Percentiles rank a stretch among this genome's conserved stretches.
These are phyloP conservation scores for Pseudococcus jackbeardsleyi DNA, from an alignment of 2,888 invertebrate species.

Conservation along the genomic window DNA sequence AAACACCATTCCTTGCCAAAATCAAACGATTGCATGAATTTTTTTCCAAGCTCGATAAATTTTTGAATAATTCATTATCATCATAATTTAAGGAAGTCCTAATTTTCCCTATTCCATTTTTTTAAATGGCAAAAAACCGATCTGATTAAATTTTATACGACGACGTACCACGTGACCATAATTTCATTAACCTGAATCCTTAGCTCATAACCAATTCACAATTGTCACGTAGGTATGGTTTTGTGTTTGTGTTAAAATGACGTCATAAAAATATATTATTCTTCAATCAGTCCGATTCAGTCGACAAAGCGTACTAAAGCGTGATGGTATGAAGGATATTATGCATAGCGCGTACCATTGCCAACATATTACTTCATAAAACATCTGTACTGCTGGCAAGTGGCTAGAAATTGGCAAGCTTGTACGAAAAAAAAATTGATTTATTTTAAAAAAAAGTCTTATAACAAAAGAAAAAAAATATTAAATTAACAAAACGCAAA, in stretches of 20 bases:
- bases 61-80: background rate
- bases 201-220: background rate
- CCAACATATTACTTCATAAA: background rate
- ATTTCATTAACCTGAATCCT: conserved; percentile 31
- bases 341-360: background rate
- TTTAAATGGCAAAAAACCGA: background rate
- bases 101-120: background rate
- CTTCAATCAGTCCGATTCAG: background rate
- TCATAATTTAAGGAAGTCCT: background rate
- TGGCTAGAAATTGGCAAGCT: background rate
- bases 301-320: background rate
- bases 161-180: background rate
- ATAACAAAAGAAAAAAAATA: background rate
- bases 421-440: conserved; percentile 3
- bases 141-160: background rate
- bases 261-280: background rate
- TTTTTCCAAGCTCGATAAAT: background rate
- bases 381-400: background rate
- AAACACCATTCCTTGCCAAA: too few species aligned
- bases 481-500: conserved; percentile 17
- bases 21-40: too few species aligned
- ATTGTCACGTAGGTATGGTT: background rate
- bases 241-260: background rate
- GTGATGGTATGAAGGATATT: conserved; percentile 6
- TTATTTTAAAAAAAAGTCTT: background rate